Evolutionary conservation across 23 tunicate species (phyloP), one percentile per base, ranked within the genome.

Genomic region (Clavelina lepadiformis): DNA sequence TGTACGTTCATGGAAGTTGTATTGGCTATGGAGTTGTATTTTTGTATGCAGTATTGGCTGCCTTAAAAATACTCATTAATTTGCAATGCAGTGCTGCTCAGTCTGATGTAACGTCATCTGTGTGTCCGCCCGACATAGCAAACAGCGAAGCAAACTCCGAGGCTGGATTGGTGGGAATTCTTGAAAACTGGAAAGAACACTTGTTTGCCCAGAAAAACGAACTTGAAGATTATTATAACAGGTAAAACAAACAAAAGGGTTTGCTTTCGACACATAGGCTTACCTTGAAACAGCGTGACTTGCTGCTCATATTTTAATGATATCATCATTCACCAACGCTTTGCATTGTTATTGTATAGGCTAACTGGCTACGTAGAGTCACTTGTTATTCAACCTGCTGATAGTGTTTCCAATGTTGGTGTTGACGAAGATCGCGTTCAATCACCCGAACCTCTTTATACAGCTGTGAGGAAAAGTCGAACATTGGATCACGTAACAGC

Each of bases 101-200:
- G n/a, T n/a, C n/a, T n/a, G n/a, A n/a, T n/a, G n/a, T n/a, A n/a
- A n/a, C n/a, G n/a, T n/a, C n/a, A n/a, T n/a, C n/a, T n/a, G 49
- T 29, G 15, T 6, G 27, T 25, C 20, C 3, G 15, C 57, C 46
- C 6, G 35, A 44, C 11, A 27, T 22, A 33, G 78, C 27, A 3
- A 44, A 72, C 20, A 37, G 69, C 15, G 69, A 72, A 31, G 72
- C 56, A 15, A 28, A 56, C 41, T n/a, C n/a, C n/a, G n/a, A n/a
- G n/a, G n/a, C n/a, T n/a, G 73, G 62, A 28, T 34, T 82, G 2
- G 46, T 53, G 46, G 79, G 71, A 41, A 72, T 89, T 11, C 62
- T 89, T n/a, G 38, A 54, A 2, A 83, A 89, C 23, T 89, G 97
- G 97, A 89, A 81, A 64, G 80, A 89, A 31, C 97, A 89, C 76